A percentile compares a stretch with the other conserved stretches of the same genome.
phyloP scores from a whole-genome alignment of 2,888 invertebrate species.

The Tenthredo distinguenda region DNA sequence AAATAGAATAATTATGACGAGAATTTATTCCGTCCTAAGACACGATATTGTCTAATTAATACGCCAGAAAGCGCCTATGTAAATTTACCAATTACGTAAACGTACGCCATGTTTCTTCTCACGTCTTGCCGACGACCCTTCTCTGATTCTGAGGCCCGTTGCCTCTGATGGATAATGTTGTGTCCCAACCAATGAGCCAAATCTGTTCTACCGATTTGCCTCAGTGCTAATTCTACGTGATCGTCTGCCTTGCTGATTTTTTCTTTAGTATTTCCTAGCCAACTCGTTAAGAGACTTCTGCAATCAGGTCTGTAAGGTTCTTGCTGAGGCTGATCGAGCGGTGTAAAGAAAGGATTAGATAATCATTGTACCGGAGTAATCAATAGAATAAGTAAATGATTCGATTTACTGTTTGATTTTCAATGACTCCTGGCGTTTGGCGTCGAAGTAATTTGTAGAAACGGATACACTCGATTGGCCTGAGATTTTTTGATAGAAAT shows the following conservation, averaged over 20 bases:
- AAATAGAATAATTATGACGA: background rate
- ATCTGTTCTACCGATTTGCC: conserved; percentile 57
- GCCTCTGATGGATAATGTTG: conserved; percentile 52
- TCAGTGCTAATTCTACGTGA: conserved; percentile 57
- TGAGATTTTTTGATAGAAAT: conserved; percentile 17
- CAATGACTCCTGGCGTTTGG: background rate
- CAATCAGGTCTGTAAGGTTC: conserved; percentile 44
- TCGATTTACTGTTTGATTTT: conserved; percentile 17
- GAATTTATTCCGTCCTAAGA: background rate
- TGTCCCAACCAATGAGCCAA: conserved; percentile 56
- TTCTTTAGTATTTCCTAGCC: conserved; percentile 57
- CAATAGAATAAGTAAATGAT: background rate
- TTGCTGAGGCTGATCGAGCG: background rate
- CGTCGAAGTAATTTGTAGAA: conserved; percentile 41
- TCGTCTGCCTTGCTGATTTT: conserved; percentile 52
- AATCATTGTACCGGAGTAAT: background rate
- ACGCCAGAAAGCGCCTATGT: background rate
- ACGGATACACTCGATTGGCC: conserved; percentile 21
- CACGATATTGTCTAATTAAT: background rate
- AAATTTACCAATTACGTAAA: conserved; percentile 54
- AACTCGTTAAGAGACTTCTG: conserved; percentile 53
- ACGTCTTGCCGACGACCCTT: conserved; percentile 22
- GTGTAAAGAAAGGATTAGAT: background rate
- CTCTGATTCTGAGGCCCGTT: conserved; percentile 53
- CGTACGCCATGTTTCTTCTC: conserved; percentile 57